Percentiles rank a stretch among this genome's conserved stretches.
Evolutionary conservation across 2,113 vertebrate genomes (phyloP).

Genomic region (Albula goreensis): DNA sequence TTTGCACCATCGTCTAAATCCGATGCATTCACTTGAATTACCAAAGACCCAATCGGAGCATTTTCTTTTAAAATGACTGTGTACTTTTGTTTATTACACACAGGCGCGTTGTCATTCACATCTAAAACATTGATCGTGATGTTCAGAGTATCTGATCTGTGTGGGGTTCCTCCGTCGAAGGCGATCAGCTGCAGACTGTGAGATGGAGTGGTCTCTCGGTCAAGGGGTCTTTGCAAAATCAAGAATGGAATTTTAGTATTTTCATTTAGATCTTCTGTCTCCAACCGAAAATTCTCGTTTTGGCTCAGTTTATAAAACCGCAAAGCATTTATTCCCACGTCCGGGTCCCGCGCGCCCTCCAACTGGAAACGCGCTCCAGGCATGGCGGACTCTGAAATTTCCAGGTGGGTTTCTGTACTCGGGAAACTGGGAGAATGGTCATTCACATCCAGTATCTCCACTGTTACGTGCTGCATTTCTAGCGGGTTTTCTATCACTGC

Average conservation of each 20-base stretch:
- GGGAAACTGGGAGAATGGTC: slow-evolving; percentile 40
- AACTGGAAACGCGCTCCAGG: slow-evolving; percentile 31
- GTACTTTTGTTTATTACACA: slow-evolving; percentile 32
- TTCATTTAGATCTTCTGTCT: slow-evolving; percentile 29
- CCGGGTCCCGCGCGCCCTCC: slow-evolving; percentile 27
- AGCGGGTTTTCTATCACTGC: slow-evolving; percentile 44
- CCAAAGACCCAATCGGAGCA: slow-evolving; percentile 17
- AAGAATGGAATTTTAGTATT: slow-evolving; percentile 40
- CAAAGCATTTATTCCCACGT: slow-evolving; percentile 20
- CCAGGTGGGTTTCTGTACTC: slow-evolving; percentile 43
- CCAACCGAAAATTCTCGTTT: slow-evolving; percentile 43
- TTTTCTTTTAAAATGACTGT: slow-evolving; percentile 47
- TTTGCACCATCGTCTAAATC: slow-evolving; percentile 48
- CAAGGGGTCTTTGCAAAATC: slow-evolving; percentile 36
- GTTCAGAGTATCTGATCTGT: slow-evolving; percentile 24
- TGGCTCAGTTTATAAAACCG: slow-evolving; percentile 22
- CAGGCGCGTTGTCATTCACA: slow-evolving; percentile 34
- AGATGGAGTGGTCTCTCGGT: slow-evolving; percentile 31
- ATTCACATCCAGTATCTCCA: slow-evolving; percentile 49
- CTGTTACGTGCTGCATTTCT: slow-evolving; percentile 47
- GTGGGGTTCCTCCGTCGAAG: slow-evolving; percentile 44
- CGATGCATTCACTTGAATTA: slow-evolving; percentile 60
- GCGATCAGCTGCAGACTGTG: slow-evolving; percentile 38
- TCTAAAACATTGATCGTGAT: slow-evolving; percentile 28
- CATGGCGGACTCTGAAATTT: slow-evolving; percentile 19